Percentiles rank a stretch among this genome's conserved stretches.
phyloP scores from a whole-genome alignment of 2,888 invertebrate species.

The Lasioglossum oenotherae region DNA sequence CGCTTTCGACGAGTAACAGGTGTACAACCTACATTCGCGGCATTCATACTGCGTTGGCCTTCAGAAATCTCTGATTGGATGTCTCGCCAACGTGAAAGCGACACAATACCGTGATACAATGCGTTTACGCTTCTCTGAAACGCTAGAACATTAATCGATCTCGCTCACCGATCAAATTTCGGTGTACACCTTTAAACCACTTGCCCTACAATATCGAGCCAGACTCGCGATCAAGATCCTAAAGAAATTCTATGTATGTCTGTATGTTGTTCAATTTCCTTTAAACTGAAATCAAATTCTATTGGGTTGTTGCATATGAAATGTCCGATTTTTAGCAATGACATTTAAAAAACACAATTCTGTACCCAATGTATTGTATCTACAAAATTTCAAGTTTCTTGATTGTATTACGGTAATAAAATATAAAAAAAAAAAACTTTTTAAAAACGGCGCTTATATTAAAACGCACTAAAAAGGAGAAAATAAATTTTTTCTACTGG shows the following conservation, averaged over 20 bases:
- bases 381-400: too few species aligned
- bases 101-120: conserved; percentile 13
- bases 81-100: conserved; percentile 20
- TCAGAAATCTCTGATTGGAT: conserved; percentile 40
- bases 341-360: too few species aligned
- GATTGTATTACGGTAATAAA: too few species aligned
- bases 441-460: too few species aligned
- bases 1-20: conserved; percentile 58
- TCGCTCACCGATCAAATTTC: not conserved
- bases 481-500: not conserved
- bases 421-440: too few species aligned
- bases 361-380: too few species aligned
- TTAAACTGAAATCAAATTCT: too few species aligned
- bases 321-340: too few species aligned
- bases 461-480: too few species aligned
- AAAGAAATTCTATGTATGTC: too few species aligned
- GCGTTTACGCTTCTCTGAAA: not conserved
- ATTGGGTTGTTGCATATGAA: too few species aligned
- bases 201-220: not conserved
- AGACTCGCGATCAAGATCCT: not conserved
- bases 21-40: conserved; percentile 62
- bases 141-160: not conserved
- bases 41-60: conserved; percentile 44
- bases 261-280: too few species aligned
- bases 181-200: not conserved